Evolutionary conservation across 2,113 vertebrate genomes (phyloP), one percentile per base, ranked within the genome.

Genomic region (Misgurnus anguillicaudatus): DNA sequence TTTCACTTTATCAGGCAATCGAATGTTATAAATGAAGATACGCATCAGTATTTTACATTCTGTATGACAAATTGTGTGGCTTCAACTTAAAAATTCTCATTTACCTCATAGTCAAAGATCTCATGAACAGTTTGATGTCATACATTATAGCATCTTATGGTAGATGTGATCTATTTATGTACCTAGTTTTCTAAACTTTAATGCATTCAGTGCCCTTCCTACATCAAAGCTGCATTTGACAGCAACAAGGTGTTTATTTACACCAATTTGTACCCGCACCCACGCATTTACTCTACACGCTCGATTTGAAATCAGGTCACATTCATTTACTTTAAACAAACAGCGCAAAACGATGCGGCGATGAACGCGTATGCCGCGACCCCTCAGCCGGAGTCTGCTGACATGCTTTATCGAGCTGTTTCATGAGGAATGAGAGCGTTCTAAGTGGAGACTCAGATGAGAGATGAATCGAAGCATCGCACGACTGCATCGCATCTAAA

Each of bases 341-440:
- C 45, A 9, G 42, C 42, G 17, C 0, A 36, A 69, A 53, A 42
- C 6, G 19, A 2, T 62, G 19, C 10, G 38, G 9, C 24, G 16
- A 51, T 21, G 48, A 75, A 19, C 16, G 60, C 17, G 7, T 64
- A 36, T 36, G 36, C 74, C 61, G 6, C 6, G 16, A 53, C 61
- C 45, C 48, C 74, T 76, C 61, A 76, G 4, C 60, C 61, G 19
- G 45, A 53, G 42, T 53, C 45, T 53, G 74, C 24, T n/a, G 61
- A 75, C 19, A 64, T 53, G 61, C 73, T 75, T 63, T 75, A 75
- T 75, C 19, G 73, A 75, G 60, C 48, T 21, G 61, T 64, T 75
- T 75, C 48, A 75, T 53, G 60, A 64, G 45, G 16, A 75, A 75
- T 64, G 73, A 51, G 60, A n/a, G 45, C 6, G 21, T 63, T 16